Base-by-base conservation (phyloP, 2,113 vertebrate species). In the Colius striatus region DNA sequence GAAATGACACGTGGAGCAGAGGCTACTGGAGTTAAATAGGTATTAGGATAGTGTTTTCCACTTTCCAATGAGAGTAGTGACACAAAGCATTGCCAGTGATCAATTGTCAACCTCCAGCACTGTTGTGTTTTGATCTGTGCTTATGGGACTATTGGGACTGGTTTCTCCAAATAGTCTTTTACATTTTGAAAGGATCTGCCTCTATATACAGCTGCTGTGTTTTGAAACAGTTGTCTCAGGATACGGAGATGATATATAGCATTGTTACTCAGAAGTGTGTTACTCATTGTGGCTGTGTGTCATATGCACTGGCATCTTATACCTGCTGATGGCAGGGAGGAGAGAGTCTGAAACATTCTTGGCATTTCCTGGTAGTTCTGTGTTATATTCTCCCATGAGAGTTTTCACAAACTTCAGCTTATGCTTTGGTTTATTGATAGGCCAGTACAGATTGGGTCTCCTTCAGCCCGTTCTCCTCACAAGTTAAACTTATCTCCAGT, bases 91-190 rank as follows among this genome's bases (percentile, higher is more conserved):
- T 50, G 62, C 57, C 91, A 76, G 65, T 73, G 41, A 67, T 51
- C 80, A 80, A 93, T 47, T 21, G 82, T 72, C 55, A 55, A 14
- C 84, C 29, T 65, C 65, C 76, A 84, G 61, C 72, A 7, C 57
- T 71, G 57, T 70, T 29, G 48, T 60, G 70, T 48, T 91, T 67
- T 85, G 81, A 43, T 79, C 87, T 76, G 48, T 50, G 53, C 58
- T 87, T 72, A 82, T 29, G 50, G 70, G 61, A 76, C 84, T 84
- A 30, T 11, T 63, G 73, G 73, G 94, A 71, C 61, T 30, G 57
- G 50, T 86, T 92, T 90, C 60, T 93, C 43, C 70, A 90, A 75
- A 93, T 6, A 71, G 41, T 32, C 75, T 53, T 78, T 68, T 92
- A 74, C 63, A 36, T 82, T 92, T 76, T 87, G 73, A 53, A 66